Evolutionary conservation across 37 sponge, comb jelly and placozoan genomes (phyloP).

Genomic region (Cliona cf. orientalis): DNA sequence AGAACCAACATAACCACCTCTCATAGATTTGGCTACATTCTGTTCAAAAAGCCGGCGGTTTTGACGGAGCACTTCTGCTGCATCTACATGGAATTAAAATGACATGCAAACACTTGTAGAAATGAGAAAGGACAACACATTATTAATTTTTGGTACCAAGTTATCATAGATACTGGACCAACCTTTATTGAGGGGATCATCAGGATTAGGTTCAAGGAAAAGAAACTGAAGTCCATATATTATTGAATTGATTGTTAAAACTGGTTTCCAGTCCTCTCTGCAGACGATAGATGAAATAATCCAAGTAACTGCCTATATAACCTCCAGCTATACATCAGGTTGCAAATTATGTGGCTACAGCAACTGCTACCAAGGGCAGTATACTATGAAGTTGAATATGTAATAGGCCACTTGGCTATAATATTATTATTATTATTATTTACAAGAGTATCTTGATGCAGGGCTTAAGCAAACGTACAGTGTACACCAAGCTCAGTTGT

Average conservation of each 20-base stretch:
- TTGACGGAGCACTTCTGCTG: conserved; percentile 85
- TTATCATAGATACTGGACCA: neutral
- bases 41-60: conserved; percentile 94
- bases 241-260: conserved; percentile 90
- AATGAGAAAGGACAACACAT: neutral
- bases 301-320: neutral
- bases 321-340: neutral
- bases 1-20: conserved; percentile 92
- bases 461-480: too few species aligned
- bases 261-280: conserved; percentile 99
- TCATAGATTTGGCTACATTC: conserved; percentile 92
- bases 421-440: too few species aligned
- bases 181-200: conserved; percentile 97
- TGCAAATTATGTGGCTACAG: neutral
- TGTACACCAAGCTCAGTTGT: too few species aligned
- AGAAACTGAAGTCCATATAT: conserved; percentile 94
- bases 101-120: neutral
- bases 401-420: too few species aligned
- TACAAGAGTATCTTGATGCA: too few species aligned
- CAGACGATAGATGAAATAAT: neutral
- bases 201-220: conserved; percentile 94
- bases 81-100: conserved; percentile 80
- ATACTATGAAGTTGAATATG: too few species aligned
- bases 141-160: neutral
- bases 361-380: neutral